Evolutionary conservation across 2,888 invertebrate genomes (phyloP).

Genomic region (Heliconius sara): DNA sequence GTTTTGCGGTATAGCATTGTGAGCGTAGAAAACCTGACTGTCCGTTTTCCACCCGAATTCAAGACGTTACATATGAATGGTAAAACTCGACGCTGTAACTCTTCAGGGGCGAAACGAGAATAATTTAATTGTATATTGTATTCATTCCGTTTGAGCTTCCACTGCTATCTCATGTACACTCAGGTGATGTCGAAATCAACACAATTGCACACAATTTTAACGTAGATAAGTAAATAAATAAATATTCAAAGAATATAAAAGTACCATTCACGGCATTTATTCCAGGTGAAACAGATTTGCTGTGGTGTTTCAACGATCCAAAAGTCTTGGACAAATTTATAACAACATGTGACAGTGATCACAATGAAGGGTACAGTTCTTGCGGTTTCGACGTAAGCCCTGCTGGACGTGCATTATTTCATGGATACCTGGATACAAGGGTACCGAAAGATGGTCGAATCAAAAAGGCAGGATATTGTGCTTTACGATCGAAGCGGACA

Average conservation of each 20-base stretch:
- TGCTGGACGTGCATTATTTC: constrained; percentile 88
- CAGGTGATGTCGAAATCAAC: too few relatives aligned
- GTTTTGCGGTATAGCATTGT: too few relatives aligned
- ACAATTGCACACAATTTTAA: background rate
- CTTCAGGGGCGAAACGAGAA: too few relatives aligned
- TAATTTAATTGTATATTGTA: too few relatives aligned
- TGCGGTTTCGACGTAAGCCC: constrained; percentile 87
- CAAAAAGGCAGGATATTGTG: constrained; percentile 92
- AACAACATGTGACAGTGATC: constrained; percentile 91
- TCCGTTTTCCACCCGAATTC: too few relatives aligned
- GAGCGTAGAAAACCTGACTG: too few relatives aligned
- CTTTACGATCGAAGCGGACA: constrained; percentile 87
- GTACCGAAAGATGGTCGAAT: constrained; percentile 92
- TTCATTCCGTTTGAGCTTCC: too few relatives aligned
- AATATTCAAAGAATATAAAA: background rate
- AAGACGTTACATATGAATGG: too few relatives aligned
- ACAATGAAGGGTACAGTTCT: constrained; percentile 92
- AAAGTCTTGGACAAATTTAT: constrained; percentile 88
- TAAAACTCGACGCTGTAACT: too few relatives aligned
- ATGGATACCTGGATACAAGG: constrained; percentile 87
- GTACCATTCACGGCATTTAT: background rate
- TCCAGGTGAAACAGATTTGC: constrained; percentile 88
- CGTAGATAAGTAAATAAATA: background rate
- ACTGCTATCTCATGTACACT: too few relatives aligned
- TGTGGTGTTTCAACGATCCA: constrained; percentile 88